These are phyloP conservation scores for Edolisoma coerulescens DNA, from an alignment of 2,113 vertebrate genomes.

Conservation along the genomic window DNA sequence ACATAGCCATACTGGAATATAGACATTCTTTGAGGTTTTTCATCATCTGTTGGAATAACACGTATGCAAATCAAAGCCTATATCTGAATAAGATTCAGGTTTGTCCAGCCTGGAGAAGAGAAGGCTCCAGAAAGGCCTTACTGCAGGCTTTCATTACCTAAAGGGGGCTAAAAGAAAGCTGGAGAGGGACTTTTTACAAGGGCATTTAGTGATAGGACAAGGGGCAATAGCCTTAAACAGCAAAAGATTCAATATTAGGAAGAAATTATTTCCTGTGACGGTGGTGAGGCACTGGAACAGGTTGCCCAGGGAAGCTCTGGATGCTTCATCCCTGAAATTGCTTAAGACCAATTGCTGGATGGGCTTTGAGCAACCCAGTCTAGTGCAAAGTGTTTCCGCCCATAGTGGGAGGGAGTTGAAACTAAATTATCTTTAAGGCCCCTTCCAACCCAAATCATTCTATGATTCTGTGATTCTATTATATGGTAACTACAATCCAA, in stretches of 20 bases:
- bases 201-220: neutral
- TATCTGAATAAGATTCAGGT: neutral
- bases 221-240: neutral
- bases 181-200: neutral
- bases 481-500: neutral
- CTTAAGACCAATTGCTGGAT: neutral
- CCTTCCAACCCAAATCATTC: neutral
- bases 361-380: neutral
- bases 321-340: neutral
- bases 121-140: neutral
- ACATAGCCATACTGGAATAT: neutral
- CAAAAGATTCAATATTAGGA: neutral
- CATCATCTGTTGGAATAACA: neutral
- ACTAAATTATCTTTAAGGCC: neutral
- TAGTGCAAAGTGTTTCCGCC: neutral
- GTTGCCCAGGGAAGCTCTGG: neutral
- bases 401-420: neutral
- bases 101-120: neutral
- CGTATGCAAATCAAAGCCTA: neutral
- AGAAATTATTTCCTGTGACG: neutral
- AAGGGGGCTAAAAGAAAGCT: neutral
- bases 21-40: neutral
- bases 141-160: neutral
- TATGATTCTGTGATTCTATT: neutral
- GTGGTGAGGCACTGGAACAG: neutral